Evolutionary conservation across 2,797 vertebrate genomes (phyloP).

Genomic region (Pseudochirops corinnae): DNA sequence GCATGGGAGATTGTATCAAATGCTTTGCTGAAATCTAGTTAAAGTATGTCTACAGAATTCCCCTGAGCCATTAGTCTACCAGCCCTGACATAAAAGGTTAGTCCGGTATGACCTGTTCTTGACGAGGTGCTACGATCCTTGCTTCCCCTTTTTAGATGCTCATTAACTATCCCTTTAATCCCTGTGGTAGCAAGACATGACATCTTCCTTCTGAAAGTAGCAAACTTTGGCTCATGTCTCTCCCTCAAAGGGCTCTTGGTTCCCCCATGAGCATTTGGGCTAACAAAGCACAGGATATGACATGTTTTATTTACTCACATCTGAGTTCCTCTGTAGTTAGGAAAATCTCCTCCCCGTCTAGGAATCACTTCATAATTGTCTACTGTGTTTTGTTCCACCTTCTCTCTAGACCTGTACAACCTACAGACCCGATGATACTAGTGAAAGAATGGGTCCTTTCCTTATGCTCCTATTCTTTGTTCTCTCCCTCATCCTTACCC

Average conservation of each 20-base stretch:
- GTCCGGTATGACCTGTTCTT: neutral
- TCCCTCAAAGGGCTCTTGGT: neutral
- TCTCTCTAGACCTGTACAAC: neutral
- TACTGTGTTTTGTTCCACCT: neutral
- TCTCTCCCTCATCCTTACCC: neutral
- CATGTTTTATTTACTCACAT: neutral
- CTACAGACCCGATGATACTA: neutral
- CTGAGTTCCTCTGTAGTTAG: neutral
- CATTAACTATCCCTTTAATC: neutral
- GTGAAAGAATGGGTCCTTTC: neutral
- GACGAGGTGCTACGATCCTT: neutral
- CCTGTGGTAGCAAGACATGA: neutral
- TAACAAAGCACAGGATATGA: neutral
- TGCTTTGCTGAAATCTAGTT: neutral
- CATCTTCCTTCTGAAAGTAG: neutral
- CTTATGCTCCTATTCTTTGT: neutral
- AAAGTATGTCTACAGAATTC: neutral
- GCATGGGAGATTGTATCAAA: neutral
- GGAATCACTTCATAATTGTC: neutral
- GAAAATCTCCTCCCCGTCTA: neutral
- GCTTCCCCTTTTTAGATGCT: neutral
- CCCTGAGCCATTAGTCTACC: neutral
- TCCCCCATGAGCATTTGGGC: neutral
- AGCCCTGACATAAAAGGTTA: neutral
- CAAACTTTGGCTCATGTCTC: neutral